Evolutionary conservation across 1,140 invertebrate genomes (phyloP).

Genomic region (Trypoxylus dichotomus): DNA sequence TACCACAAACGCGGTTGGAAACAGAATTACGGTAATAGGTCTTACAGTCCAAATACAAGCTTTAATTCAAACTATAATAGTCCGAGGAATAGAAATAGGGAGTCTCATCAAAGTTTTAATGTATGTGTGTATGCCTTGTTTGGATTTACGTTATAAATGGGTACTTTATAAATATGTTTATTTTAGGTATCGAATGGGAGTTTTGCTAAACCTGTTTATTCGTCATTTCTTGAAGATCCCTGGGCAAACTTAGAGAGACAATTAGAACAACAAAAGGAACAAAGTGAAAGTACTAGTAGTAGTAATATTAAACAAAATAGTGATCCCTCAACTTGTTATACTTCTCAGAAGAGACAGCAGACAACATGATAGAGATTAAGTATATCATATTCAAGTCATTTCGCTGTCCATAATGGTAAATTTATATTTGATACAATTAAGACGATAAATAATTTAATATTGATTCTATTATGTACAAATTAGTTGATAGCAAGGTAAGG

Average conservation of each 20-base stretch:
- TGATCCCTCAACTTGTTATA: background rate
- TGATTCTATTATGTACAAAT: background rate
- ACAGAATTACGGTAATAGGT: constrained; percentile 5
- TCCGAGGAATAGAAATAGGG: background rate
- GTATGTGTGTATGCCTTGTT: too few species aligned
- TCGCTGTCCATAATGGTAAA: background rate
- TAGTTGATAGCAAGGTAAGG: background rate
- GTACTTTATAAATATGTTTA: background rate
- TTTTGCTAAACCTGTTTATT: background rate
- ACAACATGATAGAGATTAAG: background rate
- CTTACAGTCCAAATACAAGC: background rate
- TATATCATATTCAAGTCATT: background rate
- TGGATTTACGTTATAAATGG: too few species aligned
- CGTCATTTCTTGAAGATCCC: background rate
- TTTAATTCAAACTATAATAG: constrained; percentile 1
- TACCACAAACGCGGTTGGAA: constrained; percentile 10
- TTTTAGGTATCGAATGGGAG: background rate
- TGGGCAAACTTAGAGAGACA: constrained; percentile 1
- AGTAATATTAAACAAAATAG: background rate
- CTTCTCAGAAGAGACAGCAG: background rate
- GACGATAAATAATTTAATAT: background rate
- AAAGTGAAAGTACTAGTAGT: background rate
- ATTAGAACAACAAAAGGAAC: background rate
- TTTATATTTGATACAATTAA: constrained; percentile 19
- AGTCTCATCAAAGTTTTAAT: background rate